A percentile compares a stretch with the other conserved stretches of the same genome.
phyloP scores from a whole-genome alignment of 2,888 invertebrate species.

The Sinelater perroti region DNA sequence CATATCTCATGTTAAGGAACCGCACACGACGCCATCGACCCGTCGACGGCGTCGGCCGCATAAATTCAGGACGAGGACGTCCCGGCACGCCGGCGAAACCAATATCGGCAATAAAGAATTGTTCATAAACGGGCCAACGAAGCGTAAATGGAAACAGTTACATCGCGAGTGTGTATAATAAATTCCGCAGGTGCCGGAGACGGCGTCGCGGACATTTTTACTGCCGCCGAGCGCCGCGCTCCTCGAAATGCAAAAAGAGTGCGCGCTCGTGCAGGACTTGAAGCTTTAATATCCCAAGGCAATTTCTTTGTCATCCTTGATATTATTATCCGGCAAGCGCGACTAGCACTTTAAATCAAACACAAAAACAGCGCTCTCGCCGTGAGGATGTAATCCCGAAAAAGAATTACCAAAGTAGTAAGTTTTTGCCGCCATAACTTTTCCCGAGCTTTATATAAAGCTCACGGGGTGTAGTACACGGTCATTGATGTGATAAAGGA shows the following conservation, averaged over 20 bases:
- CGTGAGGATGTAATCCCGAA: no score
- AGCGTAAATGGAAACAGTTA: constrained; percentile 32
- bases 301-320: background rate
- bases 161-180: constrained; percentile 21
- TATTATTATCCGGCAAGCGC: background rate
- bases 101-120: constrained; percentile 31
- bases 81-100: constrained; percentile 25
- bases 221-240: background rate
- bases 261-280: background rate
- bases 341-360: no score
- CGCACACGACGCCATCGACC: constrained; percentile 27
- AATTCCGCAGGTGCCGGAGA: constrained; percentile 24
- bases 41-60: constrained; percentile 11
- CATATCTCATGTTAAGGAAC: constrained; percentile 31
- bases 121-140: constrained; percentile 29
- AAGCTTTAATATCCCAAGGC: background rate
- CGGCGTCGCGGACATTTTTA: constrained; percentile 22
- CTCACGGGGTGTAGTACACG: no score
- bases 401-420: no score
- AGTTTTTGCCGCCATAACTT: no score
- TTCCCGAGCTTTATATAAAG: no score
- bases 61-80: constrained; percentile 23
- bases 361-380: background rate
- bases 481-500: no score
- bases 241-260: background rate